Percentiles rank a stretch among this genome's conserved stretches.
Conservation (phyloP, 2,888 invertebrate genomes). For the Rhagonycha fulva region DNA sequence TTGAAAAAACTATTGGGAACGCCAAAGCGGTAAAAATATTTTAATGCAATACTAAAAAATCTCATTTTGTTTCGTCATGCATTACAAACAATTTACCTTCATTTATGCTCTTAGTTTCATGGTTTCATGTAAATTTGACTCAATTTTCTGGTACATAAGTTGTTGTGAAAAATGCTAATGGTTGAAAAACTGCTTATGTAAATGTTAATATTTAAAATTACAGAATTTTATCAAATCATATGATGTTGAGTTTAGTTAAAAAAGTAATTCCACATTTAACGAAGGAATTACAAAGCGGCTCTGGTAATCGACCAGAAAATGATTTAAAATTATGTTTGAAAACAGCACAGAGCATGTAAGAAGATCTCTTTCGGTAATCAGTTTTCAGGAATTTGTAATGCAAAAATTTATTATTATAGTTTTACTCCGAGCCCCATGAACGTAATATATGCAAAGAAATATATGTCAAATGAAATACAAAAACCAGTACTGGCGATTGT, state of each 20-base stretch:
- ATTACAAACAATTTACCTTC: background rate
- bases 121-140: background rate
- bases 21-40: slow-evolving; percentile 37
- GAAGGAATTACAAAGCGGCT: background rate
- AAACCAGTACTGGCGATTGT: background rate
- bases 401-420: background rate
- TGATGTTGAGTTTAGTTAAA: slow-evolving; percentile 40
- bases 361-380: background rate
- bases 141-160: background rate
- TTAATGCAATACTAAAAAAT: background rate
- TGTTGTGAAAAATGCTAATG: background rate
- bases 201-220: slow-evolving; percentile 3
- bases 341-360: background rate
- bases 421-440: slow-evolving; percentile 1
- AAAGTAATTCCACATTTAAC: slow-evolving; percentile 17
- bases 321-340: background rate
- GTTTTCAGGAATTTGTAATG: background rate
- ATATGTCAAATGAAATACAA: background rate
- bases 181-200: background rate
- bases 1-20: slow-evolving; percentile 37
- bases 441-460: background rate
- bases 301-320: background rate
- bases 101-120: background rate
- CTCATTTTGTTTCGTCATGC: background rate
- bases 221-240: slow-evolving; percentile 43